These are phyloP conservation scores for Seriola dumerili DNA, from an alignment of 2,113 vertebrate genomes.

Conservation along the genomic window DNA sequence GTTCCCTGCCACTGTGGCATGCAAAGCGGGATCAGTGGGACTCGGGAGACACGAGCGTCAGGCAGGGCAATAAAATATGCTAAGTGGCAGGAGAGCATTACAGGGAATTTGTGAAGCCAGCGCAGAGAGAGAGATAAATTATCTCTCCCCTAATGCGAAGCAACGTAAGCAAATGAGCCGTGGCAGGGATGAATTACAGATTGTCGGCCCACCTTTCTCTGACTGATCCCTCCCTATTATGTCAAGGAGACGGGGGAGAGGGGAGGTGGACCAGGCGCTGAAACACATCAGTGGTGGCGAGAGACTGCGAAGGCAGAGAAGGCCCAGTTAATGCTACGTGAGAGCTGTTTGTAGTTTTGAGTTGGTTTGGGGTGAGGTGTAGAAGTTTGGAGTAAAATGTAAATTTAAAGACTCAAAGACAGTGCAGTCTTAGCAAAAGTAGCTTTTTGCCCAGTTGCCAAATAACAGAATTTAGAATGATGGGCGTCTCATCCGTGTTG, in stretches of 20 bases:
- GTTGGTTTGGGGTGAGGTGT: conserved; percentile 28
- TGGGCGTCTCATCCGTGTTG: conserved; percentile 54
- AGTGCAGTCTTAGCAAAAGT: conserved; percentile 44
- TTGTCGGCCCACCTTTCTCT: conserved; percentile 78
- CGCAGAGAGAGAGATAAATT: conserved; percentile 85
- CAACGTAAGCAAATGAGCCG: conserved; percentile 88
- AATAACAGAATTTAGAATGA: conserved; percentile 69
- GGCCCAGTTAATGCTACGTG: neutral
- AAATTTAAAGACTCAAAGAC: conserved; percentile 59
- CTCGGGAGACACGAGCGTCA: conserved; percentile 80
- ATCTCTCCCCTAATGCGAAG: conserved; percentile 86
- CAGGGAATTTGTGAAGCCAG: conserved; percentile 74
- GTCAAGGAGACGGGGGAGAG: conserved; percentile 75
- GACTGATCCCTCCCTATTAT: conserved; percentile 83
- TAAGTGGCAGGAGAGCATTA: conserved; percentile 86
- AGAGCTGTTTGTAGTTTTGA: conserved; percentile 27
- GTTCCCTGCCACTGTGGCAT: conserved; percentile 79
- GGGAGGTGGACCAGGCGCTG: conserved; percentile 31
- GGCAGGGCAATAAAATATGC: conserved; percentile 87
- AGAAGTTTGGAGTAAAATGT: conserved; percentile 21
- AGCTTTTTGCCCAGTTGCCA: conserved; percentile 52
- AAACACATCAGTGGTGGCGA: conserved; percentile 47
- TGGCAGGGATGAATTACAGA: conserved; percentile 87
- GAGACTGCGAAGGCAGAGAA: conserved; percentile 1
- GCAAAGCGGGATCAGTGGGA: conserved; percentile 80